Conservation (phyloP, 2,888 invertebrate genomes). For the Lissonota sp. region DNA sequence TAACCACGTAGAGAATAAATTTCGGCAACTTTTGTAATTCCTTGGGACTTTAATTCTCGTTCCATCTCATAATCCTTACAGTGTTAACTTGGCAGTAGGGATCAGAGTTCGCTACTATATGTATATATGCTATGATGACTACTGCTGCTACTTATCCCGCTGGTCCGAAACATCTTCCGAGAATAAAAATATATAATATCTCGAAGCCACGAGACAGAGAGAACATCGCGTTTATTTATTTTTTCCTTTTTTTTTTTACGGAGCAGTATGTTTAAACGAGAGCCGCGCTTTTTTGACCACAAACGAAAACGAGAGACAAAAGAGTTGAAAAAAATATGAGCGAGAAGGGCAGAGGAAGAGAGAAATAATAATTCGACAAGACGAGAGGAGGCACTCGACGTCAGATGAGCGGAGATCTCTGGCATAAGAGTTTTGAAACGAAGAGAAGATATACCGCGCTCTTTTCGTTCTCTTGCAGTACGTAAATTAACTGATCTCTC, state of each 20-base stretch:
- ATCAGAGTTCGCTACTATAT: slow-evolving; percentile 41
- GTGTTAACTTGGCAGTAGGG: slow-evolving; percentile 43
- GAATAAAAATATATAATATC: slow-evolving; percentile 34
- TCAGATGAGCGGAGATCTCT: slow-evolving; percentile 14
- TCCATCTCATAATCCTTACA: slow-evolving; percentile 36
- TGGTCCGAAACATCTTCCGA: slow-evolving; percentile 50
- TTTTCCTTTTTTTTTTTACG: not conserved
- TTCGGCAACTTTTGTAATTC: slow-evolving; percentile 9
- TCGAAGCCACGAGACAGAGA: slow-evolving; percentile 38
- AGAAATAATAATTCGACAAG: slow-evolving; percentile 62
- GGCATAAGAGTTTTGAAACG: slow-evolving; percentile 28
- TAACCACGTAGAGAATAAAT: too few species aligned
- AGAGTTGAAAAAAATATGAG: slow-evolving; percentile 46
- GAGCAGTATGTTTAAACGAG: slow-evolving; percentile 14
- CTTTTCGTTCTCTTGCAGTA: slow-evolving; percentile 7
- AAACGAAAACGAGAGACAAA: slow-evolving; percentile 50
- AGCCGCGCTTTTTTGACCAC: slow-evolving; percentile 50
- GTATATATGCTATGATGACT: slow-evolving; percentile 34
- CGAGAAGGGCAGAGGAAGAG: slow-evolving; percentile 36
- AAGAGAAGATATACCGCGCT: slow-evolving; percentile 30
- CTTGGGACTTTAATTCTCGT: slow-evolving; percentile 27
- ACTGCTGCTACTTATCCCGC: slow-evolving; percentile 44
- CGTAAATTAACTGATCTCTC: slow-evolving; percentile 51
- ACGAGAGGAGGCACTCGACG: slow-evolving; percentile 49
- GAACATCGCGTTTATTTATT: slow-evolving; percentile 57